Base-by-base conservation (phyloP, 1,140 invertebrate genomes). In the Euborellia annulipes region DNA sequence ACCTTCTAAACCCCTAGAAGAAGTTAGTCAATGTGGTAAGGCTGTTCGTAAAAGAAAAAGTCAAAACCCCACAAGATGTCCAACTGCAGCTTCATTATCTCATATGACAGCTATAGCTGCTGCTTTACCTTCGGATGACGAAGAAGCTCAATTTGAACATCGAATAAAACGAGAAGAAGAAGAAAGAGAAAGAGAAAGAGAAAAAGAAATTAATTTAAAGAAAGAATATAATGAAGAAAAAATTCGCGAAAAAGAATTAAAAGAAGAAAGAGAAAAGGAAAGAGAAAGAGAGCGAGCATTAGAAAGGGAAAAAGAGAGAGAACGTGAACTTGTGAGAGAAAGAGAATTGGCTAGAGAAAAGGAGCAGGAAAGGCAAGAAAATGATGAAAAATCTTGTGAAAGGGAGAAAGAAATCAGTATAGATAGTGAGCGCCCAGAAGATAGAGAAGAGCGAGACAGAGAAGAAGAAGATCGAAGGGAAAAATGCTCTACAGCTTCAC, bases 11-110 rank as follows among this genome's bases (percentile, higher is more conserved):
- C 55, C 49, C 73, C 65, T 58, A 79, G 79, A 43, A 65, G 34
- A 47, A 23, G 48, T 54, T 2, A 44, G 52, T 0, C 34, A 43
- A 0, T 27, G 23, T 27, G 23, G 50, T 7, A 65, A 61, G 46
- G 57, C 56, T 16, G 58, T 59, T 8, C 51, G 89, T 39, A 91
- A 94, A 65, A 68, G 91, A 40, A 96, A 95, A 64, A 91, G 81
- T 54, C 80, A 88, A 54, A 91, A 93, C 61, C 91, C 90, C 0
- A 90, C 84, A 1, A 72, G 87, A 46, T 86, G 81, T 58, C 76
- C 84, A 2, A 62, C 23, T 6, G 23, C 23, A 27, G 23, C 23
- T 27, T 27, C 23, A 27, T 11, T 27, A 27, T 64, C 27, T 48
- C 47, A 20, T 46, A 52, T 36, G 23, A 27, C 23, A 6, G 11